Base-by-base conservation (phyloP, 2,797 vertebrate species). In the Sebastiscus tertius region DNA sequence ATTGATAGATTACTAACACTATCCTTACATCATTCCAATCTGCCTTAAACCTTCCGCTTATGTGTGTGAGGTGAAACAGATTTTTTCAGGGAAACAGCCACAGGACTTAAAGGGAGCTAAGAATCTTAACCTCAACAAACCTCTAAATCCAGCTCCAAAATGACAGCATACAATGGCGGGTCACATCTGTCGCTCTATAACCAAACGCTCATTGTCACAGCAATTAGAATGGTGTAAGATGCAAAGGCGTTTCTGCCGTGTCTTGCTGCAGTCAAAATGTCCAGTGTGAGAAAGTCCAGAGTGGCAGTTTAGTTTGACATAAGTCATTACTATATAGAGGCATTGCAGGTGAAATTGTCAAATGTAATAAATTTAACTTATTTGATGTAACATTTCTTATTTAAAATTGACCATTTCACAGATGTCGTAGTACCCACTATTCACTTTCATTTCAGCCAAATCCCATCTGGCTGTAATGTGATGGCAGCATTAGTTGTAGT, bases 101-200 rank as follows among this genome's bases (percentile, higher is more conserved):
- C 90, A 89, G 94, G 93, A 94, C 93, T 96, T 96, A 95, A 93
- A 93, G 90, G 89, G 88, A 18, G 94, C 89, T 96, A 96, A 97
- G 95, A 94, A 95, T 95, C 95, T 97, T 97, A 96, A 96, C 96
- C 96, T 94, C 93, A 95, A 94, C 95, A 96, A 94, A 95, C 94
- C 95, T 96, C 91, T 92, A 96, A 95, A 96, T 96, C 96, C 96
- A 91, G 93, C 85, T 91, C 94, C 91, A 89, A 95, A 94, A 95
- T 94, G 94, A 95, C 94, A 92, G 80, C 93, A 92, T 18, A 42
- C n/a, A 39, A 49, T 70, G 56, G 68, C 26, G 22, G 46, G 52
- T 62, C 39, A 67, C 56, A 56, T 77, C 55, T 46, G 46, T 16
- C 68, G 12, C 52, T 63, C 18, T 13, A 9, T 8, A 13, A 49